phyloP scores from a whole-genome alignment of 2,888 invertebrate species.

The Mesorhabditis belari region DNA sequence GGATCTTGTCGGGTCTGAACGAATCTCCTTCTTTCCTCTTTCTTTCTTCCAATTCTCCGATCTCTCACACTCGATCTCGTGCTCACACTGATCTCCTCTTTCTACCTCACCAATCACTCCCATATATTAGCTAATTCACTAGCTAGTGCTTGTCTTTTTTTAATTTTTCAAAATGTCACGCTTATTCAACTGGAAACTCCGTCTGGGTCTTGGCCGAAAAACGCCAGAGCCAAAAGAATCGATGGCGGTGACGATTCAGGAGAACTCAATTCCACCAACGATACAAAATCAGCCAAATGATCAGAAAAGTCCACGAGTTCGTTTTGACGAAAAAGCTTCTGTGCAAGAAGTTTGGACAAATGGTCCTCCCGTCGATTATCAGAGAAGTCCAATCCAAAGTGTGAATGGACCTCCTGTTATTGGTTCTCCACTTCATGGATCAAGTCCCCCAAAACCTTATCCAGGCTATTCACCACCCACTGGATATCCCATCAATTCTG shows the following conservation, averaged over 20 bases:
- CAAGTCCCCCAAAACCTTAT: background rate
- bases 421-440: background rate
- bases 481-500: background rate
- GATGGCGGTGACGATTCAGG: conserved; percentile 17
- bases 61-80: too few species aligned
- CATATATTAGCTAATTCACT: too few species aligned
- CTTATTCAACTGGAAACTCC: conserved; percentile 28
- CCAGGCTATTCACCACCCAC: background rate
- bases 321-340: conserved; percentile 8
- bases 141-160: too few species aligned
- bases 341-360: conserved; percentile 7
- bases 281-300: too few species aligned
- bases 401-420: background rate
- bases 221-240: conserved; percentile 34
- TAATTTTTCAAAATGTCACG: too few species aligned
- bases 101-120: too few species aligned
- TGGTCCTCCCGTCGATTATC: too few species aligned
- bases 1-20: too few species aligned
- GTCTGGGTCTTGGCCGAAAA: conserved; percentile 22
- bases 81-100: too few species aligned
- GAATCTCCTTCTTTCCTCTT: too few species aligned
- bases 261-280: conserved; percentile 7
- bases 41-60: too few species aligned
- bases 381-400: too few species aligned
- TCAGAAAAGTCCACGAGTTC: conserved; percentile 1